These are phyloP conservation scores for Stichodactyla helianthus DNA, from an alignment of 64 coral and sea anemone species.

Conservation along the genomic window DNA sequence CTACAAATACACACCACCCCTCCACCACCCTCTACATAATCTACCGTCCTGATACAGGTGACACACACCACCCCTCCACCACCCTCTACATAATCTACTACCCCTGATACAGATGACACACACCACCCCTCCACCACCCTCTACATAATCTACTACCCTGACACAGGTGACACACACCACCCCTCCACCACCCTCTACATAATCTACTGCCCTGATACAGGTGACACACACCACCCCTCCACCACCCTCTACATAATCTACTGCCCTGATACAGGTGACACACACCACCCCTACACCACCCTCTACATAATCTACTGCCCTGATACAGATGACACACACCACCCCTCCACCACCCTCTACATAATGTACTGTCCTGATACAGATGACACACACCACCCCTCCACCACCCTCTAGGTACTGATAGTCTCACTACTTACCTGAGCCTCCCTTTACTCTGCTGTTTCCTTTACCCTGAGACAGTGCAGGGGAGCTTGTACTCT, in stretches of 20 bases:
- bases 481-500: constrained; percentile 1
- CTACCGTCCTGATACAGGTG: neutral
- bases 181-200: neutral
- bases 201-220: neutral
- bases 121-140: neutral
- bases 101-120: neutral
- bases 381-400: neutral
- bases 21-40: neutral
- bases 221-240: neutral
- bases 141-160: neutral
- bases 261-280: neutral
- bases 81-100: neutral
- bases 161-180: neutral
- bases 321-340: neutral
- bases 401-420: neutral
- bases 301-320: too few species aligned
- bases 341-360: neutral
- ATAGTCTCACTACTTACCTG: neutral
- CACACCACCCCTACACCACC: too few species aligned
- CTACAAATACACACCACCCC: too few species aligned
- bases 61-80: neutral
- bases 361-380: too few species aligned
- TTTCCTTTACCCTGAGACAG: constrained; percentile 22
- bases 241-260: neutral
- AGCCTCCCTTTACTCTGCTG: constrained; percentile 12